Conservation (phyloP, 2,797 vertebrate species). For the Xiphophorus birchmanni region DNA sequence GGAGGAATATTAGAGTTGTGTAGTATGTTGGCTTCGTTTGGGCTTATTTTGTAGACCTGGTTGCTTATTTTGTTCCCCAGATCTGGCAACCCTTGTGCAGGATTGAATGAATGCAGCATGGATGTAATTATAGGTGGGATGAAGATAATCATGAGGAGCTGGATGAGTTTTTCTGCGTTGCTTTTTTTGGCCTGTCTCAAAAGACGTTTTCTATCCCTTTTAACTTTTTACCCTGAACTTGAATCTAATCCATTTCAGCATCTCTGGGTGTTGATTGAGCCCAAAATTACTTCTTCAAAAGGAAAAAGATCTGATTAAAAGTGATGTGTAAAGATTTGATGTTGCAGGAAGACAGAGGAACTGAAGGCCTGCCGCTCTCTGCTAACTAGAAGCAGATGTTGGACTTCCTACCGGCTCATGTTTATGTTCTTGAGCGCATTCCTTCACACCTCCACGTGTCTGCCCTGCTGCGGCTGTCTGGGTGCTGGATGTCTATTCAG, state of each 20-base stretch:
- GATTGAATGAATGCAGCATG: not conserved
- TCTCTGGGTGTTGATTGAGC: slow-evolving; percentile 1
- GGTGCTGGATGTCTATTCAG: slow-evolving; percentile 56
- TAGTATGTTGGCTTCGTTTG: too few species aligned
- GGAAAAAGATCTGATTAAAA: slow-evolving; percentile 21
- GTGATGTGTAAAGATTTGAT: slow-evolving; percentile 38
- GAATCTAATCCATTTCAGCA: not conserved
- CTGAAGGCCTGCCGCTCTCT: slow-evolving; percentile 34
- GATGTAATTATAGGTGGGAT: not conserved
- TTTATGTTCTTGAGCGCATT: slow-evolving; percentile 75
- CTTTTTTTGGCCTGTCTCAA: not conserved
- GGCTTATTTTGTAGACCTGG: not conserved
- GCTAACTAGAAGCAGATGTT: slow-evolving; percentile 73
- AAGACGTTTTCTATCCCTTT: not conserved
- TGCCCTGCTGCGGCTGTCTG: slow-evolving; percentile 62
- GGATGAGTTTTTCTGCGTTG: not conserved
- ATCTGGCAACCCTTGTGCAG: not conserved
- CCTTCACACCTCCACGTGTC: slow-evolving; percentile 68
- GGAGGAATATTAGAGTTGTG: not conserved
- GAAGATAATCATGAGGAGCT: not conserved
- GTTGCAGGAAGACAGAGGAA: slow-evolving; percentile 26
- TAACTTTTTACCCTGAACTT: not conserved
- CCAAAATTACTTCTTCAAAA: not conserved
- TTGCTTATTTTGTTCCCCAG: not conserved
- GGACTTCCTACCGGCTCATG: slow-evolving; percentile 65